Percentiles rank a stretch among this genome's conserved stretches.
Evolutionary conservation across 2,797 vertebrate genomes (phyloP).

Genomic region (Spea hammondii): DNA sequence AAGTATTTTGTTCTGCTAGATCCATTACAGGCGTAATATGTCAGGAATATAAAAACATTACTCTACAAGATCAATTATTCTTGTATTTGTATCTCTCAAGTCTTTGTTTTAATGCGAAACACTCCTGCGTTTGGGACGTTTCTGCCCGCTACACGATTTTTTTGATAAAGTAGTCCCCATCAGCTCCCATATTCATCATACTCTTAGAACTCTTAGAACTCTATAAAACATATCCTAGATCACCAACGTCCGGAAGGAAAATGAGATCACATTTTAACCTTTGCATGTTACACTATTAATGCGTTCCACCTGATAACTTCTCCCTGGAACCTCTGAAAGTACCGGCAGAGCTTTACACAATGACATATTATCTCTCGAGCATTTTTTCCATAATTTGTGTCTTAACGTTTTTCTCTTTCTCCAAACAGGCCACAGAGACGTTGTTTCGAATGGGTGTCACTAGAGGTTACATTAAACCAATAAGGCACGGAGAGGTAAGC

Average conservation of each 20-base stretch:
- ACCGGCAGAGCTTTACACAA: not conserved
- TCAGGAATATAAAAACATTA: too few relatives aligned
- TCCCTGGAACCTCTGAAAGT: not conserved
- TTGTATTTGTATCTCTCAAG: too few relatives aligned
- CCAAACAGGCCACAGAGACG: slow-evolving; percentile 73
- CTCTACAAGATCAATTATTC: too few relatives aligned
- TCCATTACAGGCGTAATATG: too few relatives aligned
- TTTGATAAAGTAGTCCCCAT: too few relatives aligned
- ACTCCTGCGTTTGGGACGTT: too few relatives aligned
- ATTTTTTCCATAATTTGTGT: not conserved
- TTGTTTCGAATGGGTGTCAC: slow-evolving; percentile 77
- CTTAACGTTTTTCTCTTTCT: slow-evolving; percentile 29
- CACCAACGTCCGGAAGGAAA: not conserved
- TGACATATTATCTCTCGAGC: not conserved
- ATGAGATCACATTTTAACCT: not conserved
- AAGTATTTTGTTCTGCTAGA: too few relatives aligned
- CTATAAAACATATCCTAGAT: not conserved
- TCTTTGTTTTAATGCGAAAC: too few relatives aligned
- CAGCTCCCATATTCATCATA: not conserved
- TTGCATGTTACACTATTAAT: not conserved
- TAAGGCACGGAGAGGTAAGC: slow-evolving; percentile 79
- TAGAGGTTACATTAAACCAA: slow-evolving; percentile 73
- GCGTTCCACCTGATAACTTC: not conserved
- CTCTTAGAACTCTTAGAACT: not conserved
- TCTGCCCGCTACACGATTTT: too few relatives aligned